These are phyloP conservation scores for Tetragonula carbonaria DNA, from an alignment of 2,888 invertebrate species.

Conservation along the genomic window DNA sequence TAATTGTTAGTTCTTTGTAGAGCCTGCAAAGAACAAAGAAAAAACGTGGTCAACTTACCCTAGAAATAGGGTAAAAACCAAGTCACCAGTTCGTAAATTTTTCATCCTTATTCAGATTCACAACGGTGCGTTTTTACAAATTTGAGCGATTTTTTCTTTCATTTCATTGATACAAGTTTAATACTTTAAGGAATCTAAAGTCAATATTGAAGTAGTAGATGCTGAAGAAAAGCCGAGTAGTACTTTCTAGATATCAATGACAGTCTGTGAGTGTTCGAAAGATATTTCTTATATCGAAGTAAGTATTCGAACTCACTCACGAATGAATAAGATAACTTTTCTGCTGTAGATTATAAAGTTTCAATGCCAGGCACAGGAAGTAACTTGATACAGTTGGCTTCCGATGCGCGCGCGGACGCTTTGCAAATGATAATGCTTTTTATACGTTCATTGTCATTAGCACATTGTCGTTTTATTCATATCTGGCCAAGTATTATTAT, in stretches of 20 bases:
- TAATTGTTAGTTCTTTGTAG: not conserved
- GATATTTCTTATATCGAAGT: not conserved
- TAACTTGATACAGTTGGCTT: constrained; percentile 78
- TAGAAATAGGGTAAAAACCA: no score
- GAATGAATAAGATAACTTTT: constrained; percentile 66
- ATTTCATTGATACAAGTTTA: no score
- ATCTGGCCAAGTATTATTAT: no score
- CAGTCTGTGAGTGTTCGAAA: not conserved
- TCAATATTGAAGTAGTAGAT: no score
- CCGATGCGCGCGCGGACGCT: constrained; percentile 74
- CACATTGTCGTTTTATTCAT: no score
- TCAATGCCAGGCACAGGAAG: constrained; percentile 72
- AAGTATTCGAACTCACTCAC: constrained; percentile 23
- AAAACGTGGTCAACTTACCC: not conserved
- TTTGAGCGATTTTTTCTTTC: no score
- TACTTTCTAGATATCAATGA: not conserved
- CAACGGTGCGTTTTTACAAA: no score
- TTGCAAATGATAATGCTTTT: constrained; percentile 57
- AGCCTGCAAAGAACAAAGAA: no score
- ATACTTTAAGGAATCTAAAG: no score
- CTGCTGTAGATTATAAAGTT: constrained; percentile 68
- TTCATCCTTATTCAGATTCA: no score
- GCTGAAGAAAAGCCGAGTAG: no score
- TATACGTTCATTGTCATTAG: not conserved
- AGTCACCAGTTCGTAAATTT: no score